A percentile compares a stretch with the other conserved stretches of the same genome.
These are phyloP conservation scores for Lutjanus argentimaculatus DNA, from an alignment of 2,797 vertebrate species.

Conservation along the genomic window DNA sequence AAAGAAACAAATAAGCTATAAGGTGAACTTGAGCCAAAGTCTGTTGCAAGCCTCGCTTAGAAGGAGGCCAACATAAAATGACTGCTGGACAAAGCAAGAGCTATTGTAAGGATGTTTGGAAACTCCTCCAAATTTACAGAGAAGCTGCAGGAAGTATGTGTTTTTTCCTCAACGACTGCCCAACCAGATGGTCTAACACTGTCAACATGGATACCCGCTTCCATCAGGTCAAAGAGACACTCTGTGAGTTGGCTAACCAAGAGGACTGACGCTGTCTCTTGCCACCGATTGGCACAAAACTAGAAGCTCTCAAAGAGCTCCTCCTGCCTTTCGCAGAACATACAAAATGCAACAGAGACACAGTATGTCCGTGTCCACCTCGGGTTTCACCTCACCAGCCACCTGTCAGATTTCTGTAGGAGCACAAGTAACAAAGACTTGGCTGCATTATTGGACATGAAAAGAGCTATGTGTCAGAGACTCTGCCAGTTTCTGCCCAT, in stretches of 20 bases:
- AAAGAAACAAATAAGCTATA: constrained; percentile 14
- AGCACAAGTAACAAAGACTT: constrained; percentile 7
- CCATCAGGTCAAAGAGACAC: constrained; percentile 34
- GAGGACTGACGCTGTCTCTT: constrained; percentile 2
- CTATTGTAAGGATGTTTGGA: neutral
- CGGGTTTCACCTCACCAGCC: constrained; percentile 35
- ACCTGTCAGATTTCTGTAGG: constrained; percentile 36
- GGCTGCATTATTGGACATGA: constrained; percentile 14
- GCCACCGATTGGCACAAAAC: constrained; percentile 26
- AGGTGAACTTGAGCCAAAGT: neutral
- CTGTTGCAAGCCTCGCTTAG: neutral
- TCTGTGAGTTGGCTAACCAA: constrained; percentile 30
- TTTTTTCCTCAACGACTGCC: constrained; percentile 10
- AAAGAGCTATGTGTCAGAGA: constrained; percentile 12
- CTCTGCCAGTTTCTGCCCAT: constrained; percentile 17
- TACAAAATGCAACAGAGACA: constrained; percentile 25
- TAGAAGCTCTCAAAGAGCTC: constrained; percentile 10
- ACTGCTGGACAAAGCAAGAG: neutral
- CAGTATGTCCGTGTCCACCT: neutral
- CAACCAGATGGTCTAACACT: constrained; percentile 39
- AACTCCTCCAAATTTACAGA: constrained; percentile 13
- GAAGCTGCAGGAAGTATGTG: constrained; percentile 3
- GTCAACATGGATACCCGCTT: constrained; percentile 13
- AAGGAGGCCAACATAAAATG: neutral
- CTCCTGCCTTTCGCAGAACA: constrained; percentile 8